phyloP scores from a whole-genome alignment of 1,140 invertebrate genomes.

The Drosophila pectinifera region DNA sequence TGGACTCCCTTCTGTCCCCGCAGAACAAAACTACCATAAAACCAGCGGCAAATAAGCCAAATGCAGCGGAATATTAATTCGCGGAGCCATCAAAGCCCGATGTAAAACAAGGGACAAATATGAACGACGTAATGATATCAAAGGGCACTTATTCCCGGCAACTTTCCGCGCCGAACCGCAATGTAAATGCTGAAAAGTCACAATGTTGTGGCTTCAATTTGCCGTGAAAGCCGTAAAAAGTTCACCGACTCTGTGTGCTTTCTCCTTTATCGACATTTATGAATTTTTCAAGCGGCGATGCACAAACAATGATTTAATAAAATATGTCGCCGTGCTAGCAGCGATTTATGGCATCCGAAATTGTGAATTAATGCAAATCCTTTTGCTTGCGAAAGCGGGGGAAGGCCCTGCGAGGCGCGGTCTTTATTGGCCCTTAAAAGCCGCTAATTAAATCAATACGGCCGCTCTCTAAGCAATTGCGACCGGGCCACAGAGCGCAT shows the following conservation, averaged over 20 bases:
- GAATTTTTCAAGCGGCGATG: constrained; percentile 17
- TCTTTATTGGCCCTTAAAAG: constrained; percentile 68
- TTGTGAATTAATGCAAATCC: constrained; percentile 43
- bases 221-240: constrained; percentile 41
- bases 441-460: constrained; percentile 75
- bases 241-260: constrained; percentile 17
- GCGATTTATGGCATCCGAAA: constrained; percentile 40
- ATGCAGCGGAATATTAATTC: constrained; percentile 22
- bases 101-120: constrained; percentile 39
- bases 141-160: constrained; percentile 32
- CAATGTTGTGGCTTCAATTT: constrained; percentile 46
- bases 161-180: constrained; percentile 11
- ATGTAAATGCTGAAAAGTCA: constrained; percentile 42
- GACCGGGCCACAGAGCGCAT: constrained; percentile 40
- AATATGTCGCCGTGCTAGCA: constrained; percentile 18
- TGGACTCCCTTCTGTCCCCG: neutral
- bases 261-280: constrained; percentile 18
- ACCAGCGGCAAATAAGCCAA: constrained; percentile 15
- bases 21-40: constrained; percentile 4
- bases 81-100: constrained; percentile 9
- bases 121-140: constrained; percentile 46
- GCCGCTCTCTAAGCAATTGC: constrained; percentile 67
- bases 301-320: constrained; percentile 17
- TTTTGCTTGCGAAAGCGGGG: too few species aligned
- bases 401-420: too few species aligned